These are phyloP conservation scores for Megalurothrips usitatus DNA, from an alignment of 2,888 invertebrate species.

Conservation along the genomic window DNA sequence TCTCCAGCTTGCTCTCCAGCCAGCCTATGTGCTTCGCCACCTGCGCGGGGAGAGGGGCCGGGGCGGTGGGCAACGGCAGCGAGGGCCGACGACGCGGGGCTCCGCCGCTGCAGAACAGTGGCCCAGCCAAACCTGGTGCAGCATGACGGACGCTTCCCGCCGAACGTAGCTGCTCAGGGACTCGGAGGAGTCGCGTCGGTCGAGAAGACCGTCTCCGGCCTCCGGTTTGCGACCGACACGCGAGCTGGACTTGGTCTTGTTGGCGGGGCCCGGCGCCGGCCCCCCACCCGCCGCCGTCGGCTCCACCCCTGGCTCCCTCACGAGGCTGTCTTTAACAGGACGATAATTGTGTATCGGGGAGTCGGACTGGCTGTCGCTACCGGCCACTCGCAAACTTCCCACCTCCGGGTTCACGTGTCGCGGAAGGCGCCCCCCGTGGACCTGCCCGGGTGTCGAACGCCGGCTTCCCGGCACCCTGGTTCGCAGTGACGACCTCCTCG, in stretches of 20 bases:
- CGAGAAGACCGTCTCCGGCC: no score
- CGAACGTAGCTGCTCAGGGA: constrained; percentile 5
- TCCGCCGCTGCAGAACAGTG: not conserved
- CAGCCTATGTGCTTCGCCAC: not conserved
- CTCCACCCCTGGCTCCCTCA: not conserved
- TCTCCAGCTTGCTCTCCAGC: constrained; percentile 2
- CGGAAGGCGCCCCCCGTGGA: no score
- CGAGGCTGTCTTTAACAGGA: not conserved
- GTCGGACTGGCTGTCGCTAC: no score
- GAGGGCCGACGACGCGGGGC: not conserved
- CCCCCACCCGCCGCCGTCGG: not conserved
- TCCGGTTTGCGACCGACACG: no score
- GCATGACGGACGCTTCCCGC: not conserved
- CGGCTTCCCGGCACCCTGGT: not conserved
- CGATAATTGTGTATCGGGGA: no score
- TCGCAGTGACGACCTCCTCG: not conserved
- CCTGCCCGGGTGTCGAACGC: not conserved
- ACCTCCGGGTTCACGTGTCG: no score
- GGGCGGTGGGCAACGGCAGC: not conserved
- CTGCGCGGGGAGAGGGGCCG: not conserved
- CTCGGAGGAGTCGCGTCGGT: not conserved
- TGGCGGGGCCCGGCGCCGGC: not conserved
- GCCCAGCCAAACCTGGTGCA: not conserved
- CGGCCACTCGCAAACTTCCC: no score
- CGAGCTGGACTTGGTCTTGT: not conserved